Conservation (phyloP, 2,113 vertebrate genomes). For the Globicephala melas region DNA sequence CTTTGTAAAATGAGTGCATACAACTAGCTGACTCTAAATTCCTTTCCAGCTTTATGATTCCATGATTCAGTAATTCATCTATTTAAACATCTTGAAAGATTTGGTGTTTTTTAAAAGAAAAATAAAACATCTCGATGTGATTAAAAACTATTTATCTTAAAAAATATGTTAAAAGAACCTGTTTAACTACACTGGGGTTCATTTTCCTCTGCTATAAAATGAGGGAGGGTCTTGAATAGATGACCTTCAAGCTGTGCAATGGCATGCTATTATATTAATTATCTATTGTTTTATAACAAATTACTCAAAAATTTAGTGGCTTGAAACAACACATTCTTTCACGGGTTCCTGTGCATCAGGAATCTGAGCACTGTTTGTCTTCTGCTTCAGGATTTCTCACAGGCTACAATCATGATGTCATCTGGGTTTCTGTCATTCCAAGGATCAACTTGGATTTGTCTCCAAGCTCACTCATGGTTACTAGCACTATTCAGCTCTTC, state of each 20-base stretch:
- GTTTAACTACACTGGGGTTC: background rate
- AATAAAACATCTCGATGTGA: background rate
- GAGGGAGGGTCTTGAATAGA: background rate
- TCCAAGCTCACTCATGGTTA: background rate
- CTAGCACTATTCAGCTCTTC: background rate
- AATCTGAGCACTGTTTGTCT: background rate
- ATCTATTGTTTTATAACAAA: background rate
- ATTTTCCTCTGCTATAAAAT: constrained; percentile 9
- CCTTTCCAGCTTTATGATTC: background rate
- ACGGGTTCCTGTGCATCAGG: background rate
- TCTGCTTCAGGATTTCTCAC: background rate
- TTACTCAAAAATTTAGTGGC: background rate
- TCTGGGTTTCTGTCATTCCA: background rate
- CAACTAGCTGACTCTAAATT: background rate
- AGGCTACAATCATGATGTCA: background rate
- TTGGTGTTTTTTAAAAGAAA: constrained; percentile 9
- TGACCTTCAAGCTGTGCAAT: background rate
- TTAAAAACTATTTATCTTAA: background rate
- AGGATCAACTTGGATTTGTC: background rate
- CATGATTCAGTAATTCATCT: background rate
- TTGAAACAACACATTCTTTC: background rate
- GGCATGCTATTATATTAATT: background rate
- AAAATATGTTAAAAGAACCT: background rate
- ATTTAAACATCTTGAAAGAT: background rate
- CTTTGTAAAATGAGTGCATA: constrained; percentile 15